A percentile compares a stretch with the other conserved stretches of the same genome.
These are phyloP conservation scores for Montipora capricornis DNA, from an alignment of 64 coral and sea anemone species.

Conservation along the genomic window DNA sequence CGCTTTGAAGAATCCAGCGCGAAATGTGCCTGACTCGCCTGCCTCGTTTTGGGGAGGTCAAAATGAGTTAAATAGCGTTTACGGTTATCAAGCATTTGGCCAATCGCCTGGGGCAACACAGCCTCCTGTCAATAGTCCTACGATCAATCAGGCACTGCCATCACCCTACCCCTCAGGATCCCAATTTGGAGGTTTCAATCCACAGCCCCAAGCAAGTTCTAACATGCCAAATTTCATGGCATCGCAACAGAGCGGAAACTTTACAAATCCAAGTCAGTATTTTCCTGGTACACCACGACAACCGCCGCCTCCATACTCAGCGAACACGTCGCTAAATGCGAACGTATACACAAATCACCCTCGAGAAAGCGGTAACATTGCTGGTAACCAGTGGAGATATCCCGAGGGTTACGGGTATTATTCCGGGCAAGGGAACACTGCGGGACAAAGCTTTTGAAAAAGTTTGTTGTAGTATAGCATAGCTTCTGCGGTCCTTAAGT, in stretches of 20 bases:
- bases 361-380: constrained; percentile 21
- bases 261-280: background rate
- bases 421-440: constrained; percentile 32
- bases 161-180: constrained; percentile 14
- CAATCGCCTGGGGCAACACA: background rate
- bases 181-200: background rate
- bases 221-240: constrained; percentile 48
- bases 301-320: constrained; percentile 50
- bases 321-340: constrained; percentile 3
- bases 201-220: constrained; percentile 16
- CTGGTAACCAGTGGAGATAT: constrained; percentile 58
- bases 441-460: constrained; percentile 17
- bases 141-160: constrained; percentile 23
- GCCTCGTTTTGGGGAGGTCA: constrained; percentile 24
- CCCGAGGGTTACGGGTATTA: constrained; percentile 57
- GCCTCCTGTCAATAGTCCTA: background rate
- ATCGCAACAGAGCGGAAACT: constrained; percentile 59
- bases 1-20: background rate
- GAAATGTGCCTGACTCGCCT: background rate
- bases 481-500: background rate
- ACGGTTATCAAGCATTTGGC: constrained; percentile 10
- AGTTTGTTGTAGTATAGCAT: background rate
- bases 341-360: constrained; percentile 36
- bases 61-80: constrained; percentile 34
- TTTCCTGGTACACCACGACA: constrained; percentile 27